These are phyloP conservation scores for Sapayoa aenigma DNA, from an alignment of 2,113 vertebrate genomes.

Conservation along the genomic window DNA sequence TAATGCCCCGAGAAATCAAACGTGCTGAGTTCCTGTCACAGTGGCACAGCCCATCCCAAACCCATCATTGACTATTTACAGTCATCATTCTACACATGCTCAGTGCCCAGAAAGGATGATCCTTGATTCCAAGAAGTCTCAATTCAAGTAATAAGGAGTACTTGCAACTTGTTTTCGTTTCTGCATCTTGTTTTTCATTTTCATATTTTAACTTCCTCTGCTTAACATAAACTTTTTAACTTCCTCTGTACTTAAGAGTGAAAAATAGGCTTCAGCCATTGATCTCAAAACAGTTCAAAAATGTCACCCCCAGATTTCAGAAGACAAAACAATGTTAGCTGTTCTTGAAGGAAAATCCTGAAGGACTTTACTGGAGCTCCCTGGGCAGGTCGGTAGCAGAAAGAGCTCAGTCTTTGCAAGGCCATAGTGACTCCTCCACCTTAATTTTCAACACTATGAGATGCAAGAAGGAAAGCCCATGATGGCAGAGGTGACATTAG, in stretches of 20 bases:
- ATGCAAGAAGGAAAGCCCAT: background rate
- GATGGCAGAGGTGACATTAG: background rate
- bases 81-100: background rate
- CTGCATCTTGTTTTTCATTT: background rate
- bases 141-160: background rate
- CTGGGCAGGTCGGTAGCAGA: background rate
- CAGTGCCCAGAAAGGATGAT: background rate
- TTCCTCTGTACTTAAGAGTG: background rate
- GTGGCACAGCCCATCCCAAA: background rate
- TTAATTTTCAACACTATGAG: background rate
- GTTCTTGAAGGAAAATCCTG: background rate
- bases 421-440: background rate
- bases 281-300: background rate
- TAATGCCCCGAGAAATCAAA: background rate
- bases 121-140: background rate
- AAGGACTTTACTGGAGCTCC: background rate
- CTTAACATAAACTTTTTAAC: background rate
- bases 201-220: background rate
- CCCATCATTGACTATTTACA: background rate
- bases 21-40: background rate
- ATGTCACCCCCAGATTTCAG: rapidly evolving
- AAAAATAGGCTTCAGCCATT: background rate
- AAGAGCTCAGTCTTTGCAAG: background rate
- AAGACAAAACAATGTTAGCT: background rate
- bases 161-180: background rate